Percentiles rank a stretch among this genome's conserved stretches.
phyloP scores from a whole-genome alignment of 2,797 vertebrate species.

The Gymnoscopelus microlampas region DNA sequence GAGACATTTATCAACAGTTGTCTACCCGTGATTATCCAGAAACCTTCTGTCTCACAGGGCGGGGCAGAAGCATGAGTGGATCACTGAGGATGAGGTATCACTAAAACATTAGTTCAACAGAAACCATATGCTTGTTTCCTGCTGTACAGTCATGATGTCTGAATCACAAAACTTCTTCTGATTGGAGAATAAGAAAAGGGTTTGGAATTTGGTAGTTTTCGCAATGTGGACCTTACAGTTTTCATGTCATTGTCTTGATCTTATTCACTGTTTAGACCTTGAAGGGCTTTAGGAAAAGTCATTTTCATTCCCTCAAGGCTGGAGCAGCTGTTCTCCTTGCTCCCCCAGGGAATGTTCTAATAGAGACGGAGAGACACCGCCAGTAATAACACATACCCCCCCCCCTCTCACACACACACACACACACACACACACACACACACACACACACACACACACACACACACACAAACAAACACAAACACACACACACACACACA shows the following conservation, averaged over 20 bases:
- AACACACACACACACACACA: too few relatives aligned
- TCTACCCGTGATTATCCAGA: neutral
- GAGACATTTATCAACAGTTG: neutral
- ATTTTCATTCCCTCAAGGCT: conserved; percentile 4
- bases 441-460: too few relatives aligned
- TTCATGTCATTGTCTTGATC: neutral
- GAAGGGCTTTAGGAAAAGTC: neutral
- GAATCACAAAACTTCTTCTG: too few relatives aligned
- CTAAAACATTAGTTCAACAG: too few relatives aligned
- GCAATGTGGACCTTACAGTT: neutral
- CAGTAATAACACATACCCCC: neutral
- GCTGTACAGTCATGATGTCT: too few relatives aligned
- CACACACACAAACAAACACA: too few relatives aligned
- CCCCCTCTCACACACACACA: neutral
- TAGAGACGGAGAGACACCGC: conserved; percentile 15
- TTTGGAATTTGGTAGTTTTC: neutral
- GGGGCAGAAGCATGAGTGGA: neutral
- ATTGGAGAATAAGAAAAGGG: too few relatives aligned
- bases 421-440: too few relatives aligned
- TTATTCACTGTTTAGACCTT: conserved; percentile 2
- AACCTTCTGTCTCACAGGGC: neutral
- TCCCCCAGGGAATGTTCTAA: conserved; percentile 24
- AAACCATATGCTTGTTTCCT: too few relatives aligned
- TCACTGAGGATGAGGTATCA: neutral
- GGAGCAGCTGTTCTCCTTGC: conserved; percentile 34